phyloP scores from a whole-genome alignment of 1,140 invertebrate species.

The Scaptomyza graminum region DNA sequence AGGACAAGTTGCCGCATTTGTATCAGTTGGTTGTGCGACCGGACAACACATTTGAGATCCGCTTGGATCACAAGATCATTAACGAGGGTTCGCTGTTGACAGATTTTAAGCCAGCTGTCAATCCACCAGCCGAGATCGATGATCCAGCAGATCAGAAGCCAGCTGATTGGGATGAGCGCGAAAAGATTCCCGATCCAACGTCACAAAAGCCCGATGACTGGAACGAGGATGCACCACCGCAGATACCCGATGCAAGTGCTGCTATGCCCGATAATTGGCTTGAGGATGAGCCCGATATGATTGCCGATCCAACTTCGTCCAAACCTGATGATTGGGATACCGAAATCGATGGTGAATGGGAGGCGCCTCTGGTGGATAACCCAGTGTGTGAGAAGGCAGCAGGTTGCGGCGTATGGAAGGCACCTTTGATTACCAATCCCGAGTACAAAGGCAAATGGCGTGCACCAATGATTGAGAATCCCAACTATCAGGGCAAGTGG shows the following conservation, averaged over 20 bases:
- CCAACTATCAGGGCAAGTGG: conserved; percentile 98
- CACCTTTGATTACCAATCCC: conserved; percentile 95
- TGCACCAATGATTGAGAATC: conserved; percentile 95
- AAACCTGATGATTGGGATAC: conserved; percentile 98
- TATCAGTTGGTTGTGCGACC: conserved; percentile 95
- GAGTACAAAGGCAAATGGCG: conserved; percentile 97
- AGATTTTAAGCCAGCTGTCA: conserved; percentile 96
- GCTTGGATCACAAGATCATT: conserved; percentile 90
- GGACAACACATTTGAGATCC: conserved; percentile 92
- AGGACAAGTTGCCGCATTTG: conserved; percentile 97
- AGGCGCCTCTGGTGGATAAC: conserved; percentile 96
- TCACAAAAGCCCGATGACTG: conserved; percentile 96
- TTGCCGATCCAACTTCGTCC: conserved; percentile 93
- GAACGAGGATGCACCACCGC: conserved; percentile 96
- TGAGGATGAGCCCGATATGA: conserved; percentile 94
- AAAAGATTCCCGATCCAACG: conserved; percentile 96
- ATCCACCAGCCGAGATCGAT: conserved; percentile 97
- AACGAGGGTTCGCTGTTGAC: conserved; percentile 94
- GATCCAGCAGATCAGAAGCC: conserved; percentile 96
- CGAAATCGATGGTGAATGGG: conserved; percentile 99
- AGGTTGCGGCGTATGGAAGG: conserved; percentile 96
- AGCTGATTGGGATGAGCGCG: conserved; percentile 97
- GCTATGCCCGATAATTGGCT: conserved; percentile 96
- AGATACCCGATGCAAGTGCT: conserved; percentile 95
- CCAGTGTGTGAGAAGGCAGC: conserved; percentile 92